A percentile compares a stretch with the other conserved stretches of the same genome.
Evolutionary conservation across 2,113 vertebrate species (phyloP).

Genomic region (Oryzias javanicus): DNA sequence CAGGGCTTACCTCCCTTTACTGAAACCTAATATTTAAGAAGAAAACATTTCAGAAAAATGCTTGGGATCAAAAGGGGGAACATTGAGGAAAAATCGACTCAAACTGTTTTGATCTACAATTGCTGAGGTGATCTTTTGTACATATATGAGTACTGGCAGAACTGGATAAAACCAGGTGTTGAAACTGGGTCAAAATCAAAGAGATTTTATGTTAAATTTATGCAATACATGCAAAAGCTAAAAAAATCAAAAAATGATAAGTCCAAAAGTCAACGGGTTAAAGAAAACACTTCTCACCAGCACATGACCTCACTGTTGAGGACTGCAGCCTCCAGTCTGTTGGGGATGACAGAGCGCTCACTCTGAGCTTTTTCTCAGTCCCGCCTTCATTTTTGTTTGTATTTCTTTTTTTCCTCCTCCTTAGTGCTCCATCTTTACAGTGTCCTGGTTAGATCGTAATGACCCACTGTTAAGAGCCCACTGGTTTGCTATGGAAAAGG

Average conservation of each 20-base stretch:
- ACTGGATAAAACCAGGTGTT: slow-evolving; percentile 51
- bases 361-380: slow-evolving; percentile 42
- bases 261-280: slow-evolving; percentile 54
- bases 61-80: slow-evolving; percentile 24
- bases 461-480: slow-evolving; percentile 28
- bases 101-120: slow-evolving; percentile 54
- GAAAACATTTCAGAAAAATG: slow-evolving; percentile 54
- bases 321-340: slow-evolving; percentile 58
- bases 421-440: slow-evolving; percentile 20
- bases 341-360: slow-evolving; percentile 62
- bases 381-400: slow-evolving; percentile 31
- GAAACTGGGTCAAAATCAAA: slow-evolving; percentile 57
- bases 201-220: slow-evolving; percentile 32
- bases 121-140: slow-evolving; percentile 46
- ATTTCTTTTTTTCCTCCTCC: slow-evolving; percentile 24
- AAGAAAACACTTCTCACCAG: slow-evolving; percentile 60
- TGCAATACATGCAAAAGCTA: slow-evolving; percentile 46
- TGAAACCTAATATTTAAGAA: slow-evolving; percentile 63
- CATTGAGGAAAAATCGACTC: slow-evolving; percentile 44
- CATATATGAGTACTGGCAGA: slow-evolving; percentile 34
- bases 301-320: slow-evolving; percentile 71
- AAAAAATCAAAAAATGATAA: slow-evolving; percentile 54
- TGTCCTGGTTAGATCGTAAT: slow-evolving; percentile 28
- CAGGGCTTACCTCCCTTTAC: slow-evolving; percentile 66
- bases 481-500: slow-evolving; percentile 27